Evolutionary conservation across 2,797 vertebrate species (phyloP), one percentile per base, ranked within the genome.

Genomic region (Podarcis siculus): DNA sequence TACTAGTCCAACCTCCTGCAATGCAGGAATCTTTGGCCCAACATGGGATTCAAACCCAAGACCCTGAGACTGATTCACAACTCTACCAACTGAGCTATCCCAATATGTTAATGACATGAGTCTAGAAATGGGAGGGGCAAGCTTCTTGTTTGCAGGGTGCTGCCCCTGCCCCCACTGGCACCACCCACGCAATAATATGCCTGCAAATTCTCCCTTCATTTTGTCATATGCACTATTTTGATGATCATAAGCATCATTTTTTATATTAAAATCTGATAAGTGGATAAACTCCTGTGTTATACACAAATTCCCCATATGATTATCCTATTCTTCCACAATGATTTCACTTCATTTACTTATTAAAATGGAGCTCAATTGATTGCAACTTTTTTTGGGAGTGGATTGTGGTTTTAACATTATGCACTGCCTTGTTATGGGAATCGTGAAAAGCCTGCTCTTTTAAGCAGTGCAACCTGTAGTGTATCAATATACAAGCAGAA

Each of bases 321-420:
- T 27, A 55, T 19, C 15, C 42, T 32, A 7, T 58, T 21, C 3
- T 35, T 80, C 35, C 9, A 8, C 37, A 81, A 6, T 27, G 21
- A 10, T 25, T 81, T 64, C 35, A 81, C 64, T 81, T 81, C 64
- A 61, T 81, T 81, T 13, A 49, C 49, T 49, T 49, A 66, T 81
- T 66, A 66, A 76, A 27, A 72, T 83, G n/a, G 23, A 83, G 45
- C 67, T 83, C 82, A 83, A 35, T 49, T 71, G 55, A n/a, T 79
- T 58, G 39, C 13, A 82, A 67, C 30, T 55, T 30, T 19, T 37
- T 12, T 55, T 75, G 73, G 37, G n/a, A 37, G 12, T 58, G 25
- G 82, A 58, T 32, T 15, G 30, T 58, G 7, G 32, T 1, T 73
- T 55, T 35, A 30, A 76, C 23, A 25, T 9, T 76, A 75, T 37